Conservation (phyloP, 2,113 vertebrate genomes). For the Tyto alba region DNA sequence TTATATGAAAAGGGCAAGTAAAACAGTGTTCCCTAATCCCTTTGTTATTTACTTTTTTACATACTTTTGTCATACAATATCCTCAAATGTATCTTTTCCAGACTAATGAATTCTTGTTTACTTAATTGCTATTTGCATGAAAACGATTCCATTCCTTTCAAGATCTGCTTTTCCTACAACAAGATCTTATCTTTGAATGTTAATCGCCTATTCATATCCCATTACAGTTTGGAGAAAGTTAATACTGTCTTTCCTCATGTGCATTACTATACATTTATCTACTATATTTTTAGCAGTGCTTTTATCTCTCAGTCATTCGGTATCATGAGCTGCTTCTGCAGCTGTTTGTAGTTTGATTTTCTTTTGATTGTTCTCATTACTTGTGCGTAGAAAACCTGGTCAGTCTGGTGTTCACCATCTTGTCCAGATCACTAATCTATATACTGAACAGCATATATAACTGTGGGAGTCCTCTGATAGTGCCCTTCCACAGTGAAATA, state of each 20-base stretch:
- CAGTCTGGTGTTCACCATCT: neutral
- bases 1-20: neutral
- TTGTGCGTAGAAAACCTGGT: neutral
- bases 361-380: neutral
- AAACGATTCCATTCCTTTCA: neutral
- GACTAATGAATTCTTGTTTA: neutral
- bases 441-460: neutral
- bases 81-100: neutral
- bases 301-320: neutral
- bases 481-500: neutral
- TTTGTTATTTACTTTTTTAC: neutral
- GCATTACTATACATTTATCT: neutral
- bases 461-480: neutral
- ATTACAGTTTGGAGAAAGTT: neutral
- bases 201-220: neutral
- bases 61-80: neutral
- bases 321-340: neutral
- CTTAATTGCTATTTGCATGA: neutral
- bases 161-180: neutral
- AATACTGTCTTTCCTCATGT: neutral
- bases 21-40: neutral
- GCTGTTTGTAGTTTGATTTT: neutral
- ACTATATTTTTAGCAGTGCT: neutral
- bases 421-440: neutral
- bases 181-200: neutral